phyloP scores from a whole-genome alignment of 2,888 invertebrate genomes.

The Diarsia rubi region DNA sequence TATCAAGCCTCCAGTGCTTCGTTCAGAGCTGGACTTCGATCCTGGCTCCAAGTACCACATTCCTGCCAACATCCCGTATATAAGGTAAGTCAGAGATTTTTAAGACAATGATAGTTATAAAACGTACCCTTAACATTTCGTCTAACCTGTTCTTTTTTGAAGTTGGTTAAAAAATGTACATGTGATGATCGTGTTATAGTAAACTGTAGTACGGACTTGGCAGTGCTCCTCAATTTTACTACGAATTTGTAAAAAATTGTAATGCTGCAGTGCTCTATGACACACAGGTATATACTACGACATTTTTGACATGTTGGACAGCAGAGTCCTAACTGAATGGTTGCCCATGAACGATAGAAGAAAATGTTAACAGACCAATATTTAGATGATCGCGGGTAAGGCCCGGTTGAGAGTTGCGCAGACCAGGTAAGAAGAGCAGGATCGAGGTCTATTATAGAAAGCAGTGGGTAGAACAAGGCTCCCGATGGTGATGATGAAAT shows the following conservation, averaged over 20 bases:
- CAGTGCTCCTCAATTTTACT: not conserved
- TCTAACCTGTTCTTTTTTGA: not conserved
- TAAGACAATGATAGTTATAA: not conserved
- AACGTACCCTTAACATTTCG: not conserved
- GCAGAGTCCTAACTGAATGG: not conserved
- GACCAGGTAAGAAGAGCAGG: not conserved
- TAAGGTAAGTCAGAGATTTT: conserved; percentile 92
- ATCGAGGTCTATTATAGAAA: too few relatives aligned
- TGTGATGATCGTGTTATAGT: not conserved
- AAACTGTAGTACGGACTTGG: not conserved
- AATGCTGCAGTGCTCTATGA: not conserved
- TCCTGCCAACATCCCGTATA: conserved; percentile 97
- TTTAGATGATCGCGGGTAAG: not conserved
- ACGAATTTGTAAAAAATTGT: not conserved
- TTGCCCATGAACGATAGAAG: not conserved
- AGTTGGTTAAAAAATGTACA: not conserved
- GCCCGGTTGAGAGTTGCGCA: not conserved
- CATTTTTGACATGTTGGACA: not conserved
- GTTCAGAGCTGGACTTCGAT: conserved; percentile 97
- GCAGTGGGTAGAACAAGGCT: not conserved
- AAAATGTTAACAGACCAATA: not conserved
- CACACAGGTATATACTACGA: not conserved
- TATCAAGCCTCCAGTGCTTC: conserved; percentile 95
- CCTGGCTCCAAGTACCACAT: conserved; percentile 98
- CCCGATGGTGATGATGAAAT: not conserved